Evolutionary conservation across 1,140 invertebrate species (phyloP).

Genomic region (Cotesia typhae): DNA sequence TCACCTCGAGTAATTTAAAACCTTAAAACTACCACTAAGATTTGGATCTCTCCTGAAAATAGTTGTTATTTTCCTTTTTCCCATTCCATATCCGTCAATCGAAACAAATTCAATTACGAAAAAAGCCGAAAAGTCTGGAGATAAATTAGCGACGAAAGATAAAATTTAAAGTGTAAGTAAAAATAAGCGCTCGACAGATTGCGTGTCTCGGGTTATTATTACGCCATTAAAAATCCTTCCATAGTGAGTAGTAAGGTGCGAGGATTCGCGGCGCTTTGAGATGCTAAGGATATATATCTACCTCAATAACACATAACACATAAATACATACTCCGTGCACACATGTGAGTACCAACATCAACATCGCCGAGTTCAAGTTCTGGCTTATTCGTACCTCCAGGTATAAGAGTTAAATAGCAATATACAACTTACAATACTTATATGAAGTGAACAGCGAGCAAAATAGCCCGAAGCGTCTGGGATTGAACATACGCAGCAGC

Average conservation of each 20-base stretch:
- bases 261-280: conserved; percentile 35
- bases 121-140: not conserved
- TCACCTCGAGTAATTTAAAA: too few species aligned
- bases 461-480: conserved; percentile 22
- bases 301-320: too few species aligned
- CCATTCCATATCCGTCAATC: too few species aligned
- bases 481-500: conserved; percentile 16
- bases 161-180: conserved; percentile 13
- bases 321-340: too few species aligned
- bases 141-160: conserved; percentile 28
- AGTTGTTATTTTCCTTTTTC: too few species aligned
- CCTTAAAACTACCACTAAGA: too few species aligned
- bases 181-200: conserved; percentile 29
- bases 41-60: too few species aligned
- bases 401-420: conserved; percentile 22
- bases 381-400: not conserved
- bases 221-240: conserved; percentile 38
- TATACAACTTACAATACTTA: not conserved
- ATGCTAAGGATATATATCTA: conserved; percentile 1
- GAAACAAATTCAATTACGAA: too few species aligned
- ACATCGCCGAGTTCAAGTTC: too few species aligned
- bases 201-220: conserved; percentile 48
- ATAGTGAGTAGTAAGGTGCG: conserved; percentile 28
- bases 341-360: not conserved
- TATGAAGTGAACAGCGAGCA: not conserved